Percentiles rank a stretch among this genome's conserved stretches.
These are phyloP conservation scores for Amblyopsis hoosieri DNA, from an alignment of 2,797 vertebrate genomes.

Conservation along the genomic window DNA sequence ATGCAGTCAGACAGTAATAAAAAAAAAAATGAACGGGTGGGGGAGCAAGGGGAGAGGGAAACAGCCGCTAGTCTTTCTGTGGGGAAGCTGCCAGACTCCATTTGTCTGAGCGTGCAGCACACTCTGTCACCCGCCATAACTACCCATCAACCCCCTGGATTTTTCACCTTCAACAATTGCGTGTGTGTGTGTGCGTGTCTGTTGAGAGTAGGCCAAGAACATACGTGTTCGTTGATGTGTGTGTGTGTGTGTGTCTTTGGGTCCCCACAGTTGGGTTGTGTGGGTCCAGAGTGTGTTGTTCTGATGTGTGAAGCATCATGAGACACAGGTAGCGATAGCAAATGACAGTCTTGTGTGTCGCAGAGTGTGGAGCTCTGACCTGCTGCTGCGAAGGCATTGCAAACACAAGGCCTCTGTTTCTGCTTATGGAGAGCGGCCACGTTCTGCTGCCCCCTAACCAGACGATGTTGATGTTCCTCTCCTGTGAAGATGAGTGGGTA, in stretches of 20 bases:
- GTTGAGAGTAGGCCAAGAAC: neutral
- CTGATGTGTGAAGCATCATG: constrained; percentile 41
- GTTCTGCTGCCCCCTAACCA: constrained; percentile 13
- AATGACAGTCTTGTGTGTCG: constrained; percentile 60
- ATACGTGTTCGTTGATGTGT: constrained; percentile 1
- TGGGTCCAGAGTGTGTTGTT: constrained; percentile 15
- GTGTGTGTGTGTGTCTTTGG: constrained; percentile 2
- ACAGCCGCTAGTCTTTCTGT: constrained; percentile 69
- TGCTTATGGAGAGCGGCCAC: constrained; percentile 40
- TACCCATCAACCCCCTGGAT: constrained; percentile 70
- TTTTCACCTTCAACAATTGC: constrained; percentile 60
- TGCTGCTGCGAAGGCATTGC: constrained; percentile 40
- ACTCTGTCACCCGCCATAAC: constrained; percentile 72
- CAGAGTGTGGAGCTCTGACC: constrained; percentile 53
- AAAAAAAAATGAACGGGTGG: constrained; percentile 22
- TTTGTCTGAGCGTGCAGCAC: constrained; percentile 74
- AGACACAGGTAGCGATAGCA: constrained; percentile 58
- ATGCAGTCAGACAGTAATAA: constrained; percentile 75
- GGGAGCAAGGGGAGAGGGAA: constrained; percentile 44
- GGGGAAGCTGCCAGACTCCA: constrained; percentile 75
- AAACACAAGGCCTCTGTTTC: constrained; percentile 40
- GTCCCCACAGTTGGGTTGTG: neutral
- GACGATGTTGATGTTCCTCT: constrained; percentile 25
- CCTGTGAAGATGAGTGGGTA: constrained; percentile 23
- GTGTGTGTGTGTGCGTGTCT: neutral